A percentile compares a stretch with the other conserved stretches of the same genome.
phyloP scores from a whole-genome alignment of 2,888 invertebrate genomes.

The Nemapogon koenigi region DNA sequence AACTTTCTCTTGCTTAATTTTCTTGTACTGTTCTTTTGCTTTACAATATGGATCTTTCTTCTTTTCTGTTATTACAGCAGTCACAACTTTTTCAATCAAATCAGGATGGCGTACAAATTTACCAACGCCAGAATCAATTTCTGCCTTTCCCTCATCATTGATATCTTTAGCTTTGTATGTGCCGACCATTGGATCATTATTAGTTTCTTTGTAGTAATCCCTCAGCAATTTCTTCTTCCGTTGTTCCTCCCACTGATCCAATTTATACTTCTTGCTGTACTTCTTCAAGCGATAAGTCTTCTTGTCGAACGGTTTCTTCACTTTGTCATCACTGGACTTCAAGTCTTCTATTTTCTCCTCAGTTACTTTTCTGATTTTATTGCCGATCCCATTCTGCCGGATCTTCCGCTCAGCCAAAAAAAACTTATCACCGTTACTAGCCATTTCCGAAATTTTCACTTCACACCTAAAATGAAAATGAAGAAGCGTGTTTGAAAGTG shows the following conservation, averaged over 20 bases:
- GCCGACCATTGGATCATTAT: slow-evolving; percentile 44
- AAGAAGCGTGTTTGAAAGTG: slow-evolving; percentile 53
- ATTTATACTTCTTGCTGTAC: slow-evolving; percentile 73
- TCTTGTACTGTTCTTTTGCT: slow-evolving; percentile 60
- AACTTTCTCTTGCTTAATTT: slow-evolving; percentile 62
- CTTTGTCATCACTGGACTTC: slow-evolving; percentile 21
- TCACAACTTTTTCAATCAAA: slow-evolving; percentile 29
- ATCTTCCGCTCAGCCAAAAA: slow-evolving; percentile 9
- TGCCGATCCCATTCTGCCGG: slow-evolving; percentile 15
- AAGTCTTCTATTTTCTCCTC: slow-evolving; percentile 23
- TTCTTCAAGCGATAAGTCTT: slow-evolving; percentile 70
- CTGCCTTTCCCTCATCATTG: slow-evolving; percentile 39
- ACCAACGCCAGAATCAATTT: slow-evolving; percentile 31
- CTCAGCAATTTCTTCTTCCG: slow-evolving; percentile 64
- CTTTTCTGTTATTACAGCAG: slow-evolving; percentile 13
- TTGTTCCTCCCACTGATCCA: slow-evolving; percentile 72
- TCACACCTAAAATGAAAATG: slow-evolving; percentile 57
- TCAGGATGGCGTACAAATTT: slow-evolving; percentile 52
- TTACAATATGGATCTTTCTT: slow-evolving; percentile 50
- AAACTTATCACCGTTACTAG: slow-evolving; percentile 26
- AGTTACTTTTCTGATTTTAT: slow-evolving; percentile 15
- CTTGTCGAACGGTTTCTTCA: slow-evolving; percentile 71
- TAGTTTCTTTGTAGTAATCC: slow-evolving; percentile 63
- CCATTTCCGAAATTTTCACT: slow-evolving; percentile 30
- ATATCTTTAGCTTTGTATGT: slow-evolving; percentile 56